These are phyloP conservation scores for Fregetta grallaria DNA, from an alignment of 2,113 vertebrate species.

Conservation along the genomic window DNA sequence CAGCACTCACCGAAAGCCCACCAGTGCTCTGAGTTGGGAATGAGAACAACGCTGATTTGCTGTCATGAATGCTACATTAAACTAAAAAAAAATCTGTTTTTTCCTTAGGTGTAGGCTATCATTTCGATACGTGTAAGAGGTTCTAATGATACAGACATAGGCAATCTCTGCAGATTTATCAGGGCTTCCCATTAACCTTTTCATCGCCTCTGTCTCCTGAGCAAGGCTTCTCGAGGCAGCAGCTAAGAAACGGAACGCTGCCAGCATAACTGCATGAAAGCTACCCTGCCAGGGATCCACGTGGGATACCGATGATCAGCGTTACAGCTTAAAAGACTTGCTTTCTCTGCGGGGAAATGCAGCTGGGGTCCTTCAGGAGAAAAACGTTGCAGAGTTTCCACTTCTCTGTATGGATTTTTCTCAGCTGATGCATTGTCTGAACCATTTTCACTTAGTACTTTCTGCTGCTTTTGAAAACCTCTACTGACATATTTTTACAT, in stretches of 20 bases:
- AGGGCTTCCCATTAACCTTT: constrained; percentile 1
- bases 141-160: not conserved
- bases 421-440: not conserved
- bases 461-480: not conserved
- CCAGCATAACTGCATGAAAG: not conserved
- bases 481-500: not conserved
- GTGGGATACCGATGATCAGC: not conserved
- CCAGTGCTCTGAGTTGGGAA: not conserved
- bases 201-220: not conserved
- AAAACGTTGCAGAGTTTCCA: not conserved
- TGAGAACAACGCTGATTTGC: not conserved
- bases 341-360: not conserved
- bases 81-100: not conserved
- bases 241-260: not conserved
- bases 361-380: not conserved
- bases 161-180: not conserved
- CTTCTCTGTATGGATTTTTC: not conserved
- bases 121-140: not conserved
- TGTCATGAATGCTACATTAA: not conserved
- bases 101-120: not conserved
- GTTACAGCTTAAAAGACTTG: not conserved
- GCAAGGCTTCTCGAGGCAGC: not conserved
- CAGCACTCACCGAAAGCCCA: not conserved
- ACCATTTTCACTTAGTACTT: not conserved
- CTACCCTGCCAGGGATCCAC: not conserved